Percentiles rank a stretch among this genome's conserved stretches.
phyloP scores from a whole-genome alignment of 2,113 vertebrate genomes.

The Myotis davidii region DNA sequence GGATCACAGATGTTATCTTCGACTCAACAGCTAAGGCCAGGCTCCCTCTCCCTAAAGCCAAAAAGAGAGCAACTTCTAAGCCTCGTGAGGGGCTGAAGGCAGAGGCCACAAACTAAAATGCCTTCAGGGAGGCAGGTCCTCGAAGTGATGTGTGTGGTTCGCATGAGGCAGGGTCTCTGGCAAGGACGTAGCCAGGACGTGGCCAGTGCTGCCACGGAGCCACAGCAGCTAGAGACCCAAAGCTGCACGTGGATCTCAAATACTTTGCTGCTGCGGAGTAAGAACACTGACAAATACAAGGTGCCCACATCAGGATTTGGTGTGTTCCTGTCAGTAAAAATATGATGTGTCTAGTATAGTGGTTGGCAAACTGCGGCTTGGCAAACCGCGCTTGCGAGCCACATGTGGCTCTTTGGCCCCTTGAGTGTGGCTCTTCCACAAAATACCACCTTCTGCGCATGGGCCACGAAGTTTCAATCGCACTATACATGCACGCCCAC shows the following conservation, averaged over 20 bases:
- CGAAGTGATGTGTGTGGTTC: background rate
- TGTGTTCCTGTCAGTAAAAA: background rate
- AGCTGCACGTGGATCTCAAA: background rate
- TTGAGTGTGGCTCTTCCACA: too few relatives aligned
- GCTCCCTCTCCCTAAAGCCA: background rate
- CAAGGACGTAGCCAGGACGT: fast-evolving
- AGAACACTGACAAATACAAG: too few relatives aligned
- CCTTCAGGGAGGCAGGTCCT: background rate
- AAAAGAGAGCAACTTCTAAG: background rate
- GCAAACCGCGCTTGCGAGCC: too few relatives aligned
- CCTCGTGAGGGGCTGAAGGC: background rate
- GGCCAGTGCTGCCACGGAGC: background rate
- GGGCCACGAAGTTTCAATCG: too few relatives aligned
- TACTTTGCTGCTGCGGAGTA: fast-evolving
- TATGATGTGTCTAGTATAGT: too few relatives aligned
- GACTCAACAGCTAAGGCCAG: background rate
- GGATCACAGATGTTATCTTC: fast-evolving
- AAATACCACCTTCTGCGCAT: too few relatives aligned
- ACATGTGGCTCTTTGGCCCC: too few relatives aligned
- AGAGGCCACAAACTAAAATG: background rate
- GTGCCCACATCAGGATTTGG: background rate
- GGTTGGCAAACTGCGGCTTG: too few relatives aligned
- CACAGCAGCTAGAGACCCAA: background rate
- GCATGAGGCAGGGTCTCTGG: too few relatives aligned
- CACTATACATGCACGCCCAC: too few relatives aligned